Evolutionary conservation across 1,140 invertebrate species (phyloP).

Genomic region (Olivierus martensii): DNA sequence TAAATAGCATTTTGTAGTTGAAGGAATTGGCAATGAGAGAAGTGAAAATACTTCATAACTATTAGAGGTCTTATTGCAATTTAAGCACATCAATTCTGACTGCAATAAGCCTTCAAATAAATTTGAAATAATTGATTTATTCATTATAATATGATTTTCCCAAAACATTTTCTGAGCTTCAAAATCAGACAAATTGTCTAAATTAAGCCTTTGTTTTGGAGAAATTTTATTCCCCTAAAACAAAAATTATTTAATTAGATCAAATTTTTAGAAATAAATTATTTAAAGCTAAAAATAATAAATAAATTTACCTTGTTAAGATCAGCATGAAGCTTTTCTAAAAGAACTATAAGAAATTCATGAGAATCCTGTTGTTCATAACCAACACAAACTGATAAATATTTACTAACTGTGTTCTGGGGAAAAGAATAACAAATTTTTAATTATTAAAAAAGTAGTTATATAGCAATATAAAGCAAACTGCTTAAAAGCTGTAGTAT

Average conservation of each 20-base stretch:
- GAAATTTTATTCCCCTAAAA: not conserved
- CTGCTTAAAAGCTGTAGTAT: no score
- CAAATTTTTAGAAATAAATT: no score
- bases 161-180: constrained; percentile 49
- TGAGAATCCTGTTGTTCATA: constrained; percentile 88
- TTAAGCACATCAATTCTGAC: constrained; percentile 61
- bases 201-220: not conserved
- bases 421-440: no score
- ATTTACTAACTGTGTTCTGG: constrained; percentile 48
- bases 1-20: constrained; percentile 45
- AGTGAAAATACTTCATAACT: constrained; percentile 84
- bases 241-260: not conserved
- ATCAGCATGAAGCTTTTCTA: constrained; percentile 84
- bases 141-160: constrained; percentile 50
- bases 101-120: constrained; percentile 79
- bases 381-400: constrained; percentile 61
- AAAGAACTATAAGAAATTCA: constrained; percentile 78
- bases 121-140: constrained; percentile 61
- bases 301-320: constrained; percentile 45
- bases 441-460: no score
- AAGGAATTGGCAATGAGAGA: constrained; percentile 61
- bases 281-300: no score
- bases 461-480: no score
- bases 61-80: constrained; percentile 57
- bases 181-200: constrained; percentile 5